These are phyloP conservation scores for Lasioglossum vierecki DNA, from an alignment of 2,888 invertebrate species.

Conservation along the genomic window DNA sequence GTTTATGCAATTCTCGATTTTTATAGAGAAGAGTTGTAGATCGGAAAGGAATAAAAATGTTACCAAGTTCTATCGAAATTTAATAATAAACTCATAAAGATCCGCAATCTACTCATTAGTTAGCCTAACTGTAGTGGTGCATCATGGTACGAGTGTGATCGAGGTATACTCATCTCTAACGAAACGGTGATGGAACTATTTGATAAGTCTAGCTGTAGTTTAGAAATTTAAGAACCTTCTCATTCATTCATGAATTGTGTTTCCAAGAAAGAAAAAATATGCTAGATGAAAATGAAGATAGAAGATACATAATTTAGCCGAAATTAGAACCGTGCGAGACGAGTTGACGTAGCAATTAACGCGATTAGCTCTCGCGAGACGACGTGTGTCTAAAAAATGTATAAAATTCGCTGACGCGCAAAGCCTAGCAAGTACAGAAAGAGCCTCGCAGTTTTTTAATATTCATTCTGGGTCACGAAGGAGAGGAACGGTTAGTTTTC, in stretches of 20 bases:
- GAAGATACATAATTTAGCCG: not conserved
- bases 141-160: constrained; percentile 10
- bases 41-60: too few species aligned
- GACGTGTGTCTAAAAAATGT: constrained; percentile 1
- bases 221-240: not conserved
- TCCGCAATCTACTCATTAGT: not conserved
- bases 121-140: constrained; percentile 27
- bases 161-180: not conserved
- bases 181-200: not conserved
- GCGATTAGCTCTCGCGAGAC: constrained; percentile 10
- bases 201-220: not conserved
- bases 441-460: constrained; percentile 44
- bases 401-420: constrained; percentile 47
- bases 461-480: constrained; percentile 28
- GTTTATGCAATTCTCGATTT: too few species aligned
- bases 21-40: too few species aligned
- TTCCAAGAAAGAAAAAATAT: not conserved
- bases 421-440: constrained; percentile 46
- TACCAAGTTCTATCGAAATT: too few species aligned
- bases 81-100: too few species aligned
- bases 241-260: not conserved
- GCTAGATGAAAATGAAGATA: not conserved
- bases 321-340: not conserved
- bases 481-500: constrained; percentile 31
- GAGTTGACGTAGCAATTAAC: not conserved